Percentiles rank a stretch among this genome's conserved stretches.
These are phyloP conservation scores for Phlogophora meticulosa DNA, from an alignment of 2,888 invertebrate species.

Conservation along the genomic window DNA sequence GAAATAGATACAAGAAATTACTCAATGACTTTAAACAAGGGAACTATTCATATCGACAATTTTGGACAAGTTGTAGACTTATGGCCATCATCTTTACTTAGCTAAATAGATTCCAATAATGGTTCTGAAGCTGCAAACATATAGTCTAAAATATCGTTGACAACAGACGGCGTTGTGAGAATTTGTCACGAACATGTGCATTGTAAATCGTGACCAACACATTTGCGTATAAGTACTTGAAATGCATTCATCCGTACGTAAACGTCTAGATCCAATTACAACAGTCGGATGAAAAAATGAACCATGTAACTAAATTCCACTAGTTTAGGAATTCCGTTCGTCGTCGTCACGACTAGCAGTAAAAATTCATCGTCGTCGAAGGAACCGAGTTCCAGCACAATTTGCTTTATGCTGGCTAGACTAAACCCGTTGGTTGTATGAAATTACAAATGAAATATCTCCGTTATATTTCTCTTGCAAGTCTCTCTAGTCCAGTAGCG, in stretches of 20 bases:
- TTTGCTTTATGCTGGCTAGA: conserved; percentile 60
- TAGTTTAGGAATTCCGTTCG: conserved; percentile 56
- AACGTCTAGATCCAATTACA: conserved; percentile 54
- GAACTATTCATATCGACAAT: neutral
- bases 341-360: conserved; percentile 54
- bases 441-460: conserved; percentile 56
- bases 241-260: conserved; percentile 37
- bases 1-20: conserved; percentile 15
- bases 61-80: neutral
- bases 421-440: conserved; percentile 45
- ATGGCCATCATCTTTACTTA: neutral
- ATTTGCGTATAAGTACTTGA: conserved; percentile 44
- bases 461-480: conserved; percentile 39
- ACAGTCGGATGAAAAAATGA: conserved; percentile 45
- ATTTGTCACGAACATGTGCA: conserved; percentile 36
- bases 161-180: conserved; percentile 20
- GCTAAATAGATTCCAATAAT: neutral
- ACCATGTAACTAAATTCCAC: conserved; percentile 43
- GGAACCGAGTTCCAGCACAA: conserved; percentile 51
- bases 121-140: conserved; percentile 5
- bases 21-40: neutral
- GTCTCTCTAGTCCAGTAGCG: conserved; percentile 13
- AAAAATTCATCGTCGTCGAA: conserved; percentile 61
- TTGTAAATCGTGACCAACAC: conserved; percentile 29
- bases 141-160: conserved; percentile 5